These are phyloP conservation scores for Hemicrepidius hirtus DNA, from an alignment of 2,888 invertebrate species.

Conservation along the genomic window DNA sequence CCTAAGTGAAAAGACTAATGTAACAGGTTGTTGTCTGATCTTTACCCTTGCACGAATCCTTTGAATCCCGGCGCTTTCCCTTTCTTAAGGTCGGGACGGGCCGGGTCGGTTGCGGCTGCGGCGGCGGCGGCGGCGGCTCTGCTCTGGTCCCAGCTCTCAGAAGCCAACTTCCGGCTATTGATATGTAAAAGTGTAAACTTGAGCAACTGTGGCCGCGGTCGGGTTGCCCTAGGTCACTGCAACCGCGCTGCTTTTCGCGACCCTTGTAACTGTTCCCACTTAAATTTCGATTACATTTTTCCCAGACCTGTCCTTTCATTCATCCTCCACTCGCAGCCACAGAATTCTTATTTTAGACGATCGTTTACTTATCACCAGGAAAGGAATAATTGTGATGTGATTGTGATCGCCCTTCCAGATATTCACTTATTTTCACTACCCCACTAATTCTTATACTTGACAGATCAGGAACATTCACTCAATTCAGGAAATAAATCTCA, in stretches of 20 bases:
- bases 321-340: conserved; percentile 10
- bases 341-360: conserved; percentile 22
- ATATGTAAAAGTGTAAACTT: conserved; percentile 66
- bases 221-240: conserved; percentile 51
- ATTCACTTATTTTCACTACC: too few species aligned
- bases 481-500: background rate
- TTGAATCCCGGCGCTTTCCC: conserved; percentile 64
- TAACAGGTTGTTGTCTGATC: conserved; percentile 65
- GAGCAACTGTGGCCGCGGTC: conserved; percentile 60
- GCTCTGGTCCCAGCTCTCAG: conserved; percentile 49
- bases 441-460: background rate
- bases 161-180: conserved; percentile 63
- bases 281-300: conserved; percentile 49
- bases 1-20: conserved; percentile 56
- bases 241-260: conserved; percentile 35
- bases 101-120: conserved; percentile 58
- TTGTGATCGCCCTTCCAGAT: conserved; percentile 9
- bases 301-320: conserved; percentile 40
- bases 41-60: conserved; percentile 64
- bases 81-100: conserved; percentile 63
- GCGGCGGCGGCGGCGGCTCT: conserved; percentile 53
- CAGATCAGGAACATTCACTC: background rate
- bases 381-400: conserved; percentile 23
- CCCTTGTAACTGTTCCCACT: conserved; percentile 48
- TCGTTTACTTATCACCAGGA: conserved; percentile 9